A percentile compares a stretch with the other conserved stretches of the same genome.
Conservation (phyloP, 2,888 invertebrate species). For the Ichneumoninae sp. region DNA sequence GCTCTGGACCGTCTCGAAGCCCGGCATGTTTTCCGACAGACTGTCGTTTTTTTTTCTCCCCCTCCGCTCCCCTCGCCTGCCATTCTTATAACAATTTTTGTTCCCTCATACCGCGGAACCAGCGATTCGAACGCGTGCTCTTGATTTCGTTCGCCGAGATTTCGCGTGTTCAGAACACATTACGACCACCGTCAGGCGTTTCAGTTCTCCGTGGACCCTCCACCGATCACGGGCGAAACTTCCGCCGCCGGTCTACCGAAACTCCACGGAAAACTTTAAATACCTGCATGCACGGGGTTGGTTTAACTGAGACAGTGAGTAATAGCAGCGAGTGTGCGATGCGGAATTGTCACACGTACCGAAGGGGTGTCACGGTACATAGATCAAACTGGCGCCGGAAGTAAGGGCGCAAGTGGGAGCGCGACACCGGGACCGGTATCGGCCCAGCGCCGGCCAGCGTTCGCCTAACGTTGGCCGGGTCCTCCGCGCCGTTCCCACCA, state of each 20-base stretch:
- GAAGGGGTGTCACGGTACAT: constrained; percentile 50
- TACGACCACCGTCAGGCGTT: background rate
- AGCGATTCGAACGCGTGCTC: background rate
- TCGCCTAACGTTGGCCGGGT: constrained; percentile 45
- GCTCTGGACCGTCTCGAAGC: background rate
- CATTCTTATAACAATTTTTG: background rate
- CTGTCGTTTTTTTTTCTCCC: constrained; percentile 2
- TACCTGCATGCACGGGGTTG: background rate
- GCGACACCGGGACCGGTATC: constrained; percentile 68
- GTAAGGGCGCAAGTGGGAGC: constrained; percentile 52
- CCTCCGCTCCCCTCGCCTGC: background rate
- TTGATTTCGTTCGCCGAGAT: background rate
- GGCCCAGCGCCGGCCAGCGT: constrained; percentile 50
- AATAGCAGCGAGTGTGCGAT: background rate
- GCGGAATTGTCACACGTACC: constrained; percentile 44
- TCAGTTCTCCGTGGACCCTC: background rate
- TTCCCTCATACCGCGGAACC: background rate
- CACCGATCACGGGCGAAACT: background rate
- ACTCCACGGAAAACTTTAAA: background rate
- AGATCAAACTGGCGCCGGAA: constrained; percentile 72
- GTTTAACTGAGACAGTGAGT: background rate
- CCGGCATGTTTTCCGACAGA: background rate
- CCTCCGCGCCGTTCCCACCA: background rate
- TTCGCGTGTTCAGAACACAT: background rate
- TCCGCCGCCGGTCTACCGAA: constrained; percentile 3